phyloP scores from a whole-genome alignment of 1,140 invertebrate species.

The Bombus consobrinus region DNA sequence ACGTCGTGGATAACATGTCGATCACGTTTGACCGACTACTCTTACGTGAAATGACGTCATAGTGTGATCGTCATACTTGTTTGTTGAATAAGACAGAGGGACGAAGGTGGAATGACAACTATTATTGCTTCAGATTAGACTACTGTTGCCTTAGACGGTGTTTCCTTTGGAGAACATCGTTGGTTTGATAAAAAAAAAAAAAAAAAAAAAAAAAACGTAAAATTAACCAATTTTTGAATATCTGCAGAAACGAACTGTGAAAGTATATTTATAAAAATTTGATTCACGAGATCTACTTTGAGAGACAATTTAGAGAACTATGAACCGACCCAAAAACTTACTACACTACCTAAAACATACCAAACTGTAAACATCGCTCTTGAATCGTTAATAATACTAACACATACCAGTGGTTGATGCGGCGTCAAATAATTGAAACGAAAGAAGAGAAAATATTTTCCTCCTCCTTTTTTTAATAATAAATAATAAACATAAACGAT shows the following conservation, averaged over 20 bases:
- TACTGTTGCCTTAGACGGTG: background rate
- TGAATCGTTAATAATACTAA: too few species aligned
- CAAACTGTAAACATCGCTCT: too few species aligned
- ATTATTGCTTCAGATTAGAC: background rate
- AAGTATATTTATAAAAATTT: background rate
- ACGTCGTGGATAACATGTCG: background rate
- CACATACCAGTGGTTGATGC: too few species aligned
- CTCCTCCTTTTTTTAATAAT: too few species aligned
- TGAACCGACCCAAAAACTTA: too few species aligned
- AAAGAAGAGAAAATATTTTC: too few species aligned
- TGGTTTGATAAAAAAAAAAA: background rate
- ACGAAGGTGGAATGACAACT: background rate
- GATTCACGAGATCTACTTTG: too few species aligned
- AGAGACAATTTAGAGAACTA: too few species aligned
- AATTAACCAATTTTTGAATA: background rate
- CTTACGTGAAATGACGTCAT: conserved; percentile 56
- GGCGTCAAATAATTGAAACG: too few species aligned
- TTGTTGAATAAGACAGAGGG: background rate
- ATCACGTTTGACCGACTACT: conserved; percentile 41
- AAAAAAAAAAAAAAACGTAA: background rate
- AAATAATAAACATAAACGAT: too few species aligned
- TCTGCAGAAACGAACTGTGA: background rate
- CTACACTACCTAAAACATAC: too few species aligned
- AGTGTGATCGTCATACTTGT: background rate
- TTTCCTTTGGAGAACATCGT: background rate